phyloP scores from a whole-genome alignment of 1,140 invertebrate species.

The Cephus cinctus region DNA sequence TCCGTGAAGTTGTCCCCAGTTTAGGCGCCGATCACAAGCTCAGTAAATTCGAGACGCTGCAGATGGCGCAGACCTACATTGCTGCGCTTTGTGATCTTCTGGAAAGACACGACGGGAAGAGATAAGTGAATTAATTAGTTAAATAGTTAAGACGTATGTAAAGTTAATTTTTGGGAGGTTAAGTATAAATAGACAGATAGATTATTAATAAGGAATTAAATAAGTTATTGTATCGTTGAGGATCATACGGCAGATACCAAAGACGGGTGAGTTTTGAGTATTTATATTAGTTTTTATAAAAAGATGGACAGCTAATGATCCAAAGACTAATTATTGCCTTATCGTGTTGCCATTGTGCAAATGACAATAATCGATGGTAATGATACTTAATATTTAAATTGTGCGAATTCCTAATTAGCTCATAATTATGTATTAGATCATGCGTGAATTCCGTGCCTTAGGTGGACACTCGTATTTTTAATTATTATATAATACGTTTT shows the following conservation, averaged over 20 bases:
- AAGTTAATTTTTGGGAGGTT: slow-evolving; percentile 2
- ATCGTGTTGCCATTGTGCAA: no score
- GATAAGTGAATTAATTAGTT: slow-evolving; percentile 15
- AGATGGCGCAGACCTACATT: slow-evolving; percentile 88
- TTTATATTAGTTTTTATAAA: slow-evolving; percentile 12
- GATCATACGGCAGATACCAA: slow-evolving; percentile 8
- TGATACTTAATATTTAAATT: no score
- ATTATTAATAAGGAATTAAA: slow-evolving; percentile 17
- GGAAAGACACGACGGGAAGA: slow-evolving; percentile 38
- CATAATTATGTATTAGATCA: no score
- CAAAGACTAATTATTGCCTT: slow-evolving; percentile 38
- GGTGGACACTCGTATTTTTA: no score
- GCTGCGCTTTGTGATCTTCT: slow-evolving; percentile 66
- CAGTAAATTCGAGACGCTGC: slow-evolving; percentile 84
- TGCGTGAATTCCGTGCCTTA: no score
- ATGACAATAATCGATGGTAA: no score
- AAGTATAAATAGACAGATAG: background rate
- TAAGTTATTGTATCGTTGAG: slow-evolving; percentile 18
- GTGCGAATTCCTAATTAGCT: no score
- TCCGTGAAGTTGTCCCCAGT: slow-evolving; percentile 79
- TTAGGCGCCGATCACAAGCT: slow-evolving; percentile 76
- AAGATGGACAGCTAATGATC: slow-evolving; percentile 36
- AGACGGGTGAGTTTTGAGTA: slow-evolving; percentile 14
- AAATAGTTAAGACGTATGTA: slow-evolving; percentile 8
- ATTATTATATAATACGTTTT: no score